Evolutionary conservation across 2,888 invertebrate genomes (phyloP), one percentile per base, ranked within the genome.

Genomic region (Uropetala carovei): DNA sequence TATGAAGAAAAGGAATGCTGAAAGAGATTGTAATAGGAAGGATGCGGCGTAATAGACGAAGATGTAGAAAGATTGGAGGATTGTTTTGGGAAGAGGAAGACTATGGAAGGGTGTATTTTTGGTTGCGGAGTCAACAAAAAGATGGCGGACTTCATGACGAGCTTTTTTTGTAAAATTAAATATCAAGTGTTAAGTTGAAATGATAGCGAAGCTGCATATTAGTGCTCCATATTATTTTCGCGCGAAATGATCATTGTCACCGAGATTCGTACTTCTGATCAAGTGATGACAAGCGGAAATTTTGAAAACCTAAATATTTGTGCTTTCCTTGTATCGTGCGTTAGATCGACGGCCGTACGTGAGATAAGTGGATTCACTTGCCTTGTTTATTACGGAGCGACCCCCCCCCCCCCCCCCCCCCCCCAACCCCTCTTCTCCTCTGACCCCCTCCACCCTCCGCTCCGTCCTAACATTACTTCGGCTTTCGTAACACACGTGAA

Each of bases 401-500:
- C n/a, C 22, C 68, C 22, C 13, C 3, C 22, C 13, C 75, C 27
- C 22, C 43, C 13, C 22, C 13, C 75, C 75, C 27, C 75, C 75
- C 10, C 75, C 75, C 64, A 22, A 11, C 22, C n/a, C 27, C 75
- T 75, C 75, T n/a, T 75, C 13, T 75, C 27, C 75, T 43, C 43
- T 43, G 43, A 43, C 43, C 43, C 43, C 43, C 43, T 43, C 5
- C 43, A 43, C 5, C 43, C 57, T 83, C 83, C 83, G 57, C 56
- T n/a, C 18, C 9, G n/a, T 56, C 83, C 18, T 57, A 83, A 83
- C 83, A 83, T 83, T 83, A 64, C 64, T 10, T 43, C 30, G 64
- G 60, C 89, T 64, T 89, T 58, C 27, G 43, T 89, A 56, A 89
- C 64, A 89, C 64, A 89, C 89, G 83, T 83, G 89, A 68, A 89